These are phyloP conservation scores for Harpagifer antarcticus DNA, from an alignment of 2,797 vertebrate species.

Conservation along the genomic window DNA sequence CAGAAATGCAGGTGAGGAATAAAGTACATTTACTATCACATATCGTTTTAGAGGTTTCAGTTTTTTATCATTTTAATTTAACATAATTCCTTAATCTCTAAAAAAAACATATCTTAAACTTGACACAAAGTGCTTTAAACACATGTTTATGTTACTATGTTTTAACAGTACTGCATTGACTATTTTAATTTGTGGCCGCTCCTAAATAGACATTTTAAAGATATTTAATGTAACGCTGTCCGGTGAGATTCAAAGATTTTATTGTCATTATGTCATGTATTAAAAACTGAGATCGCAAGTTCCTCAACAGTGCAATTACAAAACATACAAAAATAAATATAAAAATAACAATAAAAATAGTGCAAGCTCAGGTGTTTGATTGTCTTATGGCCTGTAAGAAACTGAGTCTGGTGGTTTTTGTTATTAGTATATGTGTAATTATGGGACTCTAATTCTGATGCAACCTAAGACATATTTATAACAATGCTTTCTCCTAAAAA, in stretches of 20 bases:
- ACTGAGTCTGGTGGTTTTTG: too few species aligned
- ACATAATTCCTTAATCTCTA: neutral
- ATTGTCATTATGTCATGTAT: too few species aligned
- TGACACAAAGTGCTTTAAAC: neutral
- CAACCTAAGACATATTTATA: neutral
- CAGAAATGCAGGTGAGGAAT: constrained; percentile 74
- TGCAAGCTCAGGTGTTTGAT: too few species aligned
- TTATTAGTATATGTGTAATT: too few species aligned
- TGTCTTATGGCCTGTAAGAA: too few species aligned
- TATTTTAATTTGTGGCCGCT: neutral
- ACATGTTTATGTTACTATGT: neutral
- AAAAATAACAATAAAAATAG: too few species aligned
- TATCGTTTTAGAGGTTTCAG: neutral
- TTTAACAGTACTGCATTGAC: neutral
- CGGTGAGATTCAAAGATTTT: too few species aligned
- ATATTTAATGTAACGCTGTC: neutral
- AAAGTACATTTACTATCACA: rapidly evolving
- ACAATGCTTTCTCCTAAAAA: too few species aligned
- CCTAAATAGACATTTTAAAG: neutral
- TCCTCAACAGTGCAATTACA: too few species aligned
- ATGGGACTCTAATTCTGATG: neutral
- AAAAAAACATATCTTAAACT: neutral
- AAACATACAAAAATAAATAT: too few species aligned
- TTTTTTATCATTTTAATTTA: neutral
- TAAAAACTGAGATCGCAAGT: too few species aligned